Evolutionary conservation across 2,797 vertebrate species (phyloP).

Genomic region (Sternotherus odoratus): DNA sequence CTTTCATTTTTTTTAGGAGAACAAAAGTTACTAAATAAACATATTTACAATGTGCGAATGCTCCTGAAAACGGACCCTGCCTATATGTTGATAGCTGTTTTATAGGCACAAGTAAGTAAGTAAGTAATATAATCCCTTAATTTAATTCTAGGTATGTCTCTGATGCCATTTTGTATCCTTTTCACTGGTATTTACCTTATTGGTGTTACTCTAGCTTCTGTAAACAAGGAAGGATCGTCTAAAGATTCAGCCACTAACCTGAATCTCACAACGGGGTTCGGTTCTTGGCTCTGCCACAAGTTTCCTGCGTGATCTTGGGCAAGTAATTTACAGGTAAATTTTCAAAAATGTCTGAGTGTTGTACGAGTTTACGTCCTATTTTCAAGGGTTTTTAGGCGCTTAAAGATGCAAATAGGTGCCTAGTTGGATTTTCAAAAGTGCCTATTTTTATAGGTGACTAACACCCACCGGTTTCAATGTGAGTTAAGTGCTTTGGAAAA

Average conservation of each 20-base stretch:
- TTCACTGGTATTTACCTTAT: background rate
- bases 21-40: background rate
- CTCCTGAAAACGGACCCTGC: background rate
- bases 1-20: background rate
- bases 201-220: background rate
- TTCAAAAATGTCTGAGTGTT: background rate
- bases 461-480: background rate
- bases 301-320: background rate
- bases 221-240: background rate
- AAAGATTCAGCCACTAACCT: background rate
- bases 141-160: background rate
- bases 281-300: background rate
- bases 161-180: fast-evolving
- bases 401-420: background rate
- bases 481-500: background rate
- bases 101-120: too few species aligned
- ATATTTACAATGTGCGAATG: background rate
- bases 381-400: background rate
- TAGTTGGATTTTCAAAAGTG: background rate
- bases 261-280: background rate
- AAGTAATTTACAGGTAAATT: fast-evolving
- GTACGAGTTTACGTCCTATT: background rate
- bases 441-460: background rate
- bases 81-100: background rate
- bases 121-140: background rate